phyloP scores from a whole-genome alignment of 2,113 vertebrate species.

The Indri indri region DNA sequence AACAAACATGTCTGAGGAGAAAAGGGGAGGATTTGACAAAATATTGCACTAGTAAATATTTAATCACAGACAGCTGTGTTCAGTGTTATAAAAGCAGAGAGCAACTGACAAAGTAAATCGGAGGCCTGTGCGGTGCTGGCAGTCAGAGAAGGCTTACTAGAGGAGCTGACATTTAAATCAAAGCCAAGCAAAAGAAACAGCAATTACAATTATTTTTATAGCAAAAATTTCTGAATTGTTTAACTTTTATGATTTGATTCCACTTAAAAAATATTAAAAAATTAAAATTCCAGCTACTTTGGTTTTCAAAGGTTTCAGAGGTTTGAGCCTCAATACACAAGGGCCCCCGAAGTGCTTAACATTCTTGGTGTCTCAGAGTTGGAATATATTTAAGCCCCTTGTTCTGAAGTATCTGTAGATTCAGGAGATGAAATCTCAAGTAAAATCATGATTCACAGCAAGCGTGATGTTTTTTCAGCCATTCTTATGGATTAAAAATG shows the following conservation, averaged over 20 bases:
- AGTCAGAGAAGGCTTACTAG: not conserved
- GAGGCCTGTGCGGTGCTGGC: rapidly evolving
- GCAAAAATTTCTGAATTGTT: not conserved
- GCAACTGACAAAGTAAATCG: not conserved
- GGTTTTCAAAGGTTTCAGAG: not conserved
- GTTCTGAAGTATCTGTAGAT: conserved; percentile 58
- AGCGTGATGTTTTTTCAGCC: conserved; percentile 12
- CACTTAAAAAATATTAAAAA: not conserved
- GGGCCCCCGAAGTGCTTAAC: not conserved
- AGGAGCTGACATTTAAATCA: not conserved
- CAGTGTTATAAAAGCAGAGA: not conserved
- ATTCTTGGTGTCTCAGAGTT: not conserved
- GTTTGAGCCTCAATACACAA: not conserved
- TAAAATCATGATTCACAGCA: not conserved
- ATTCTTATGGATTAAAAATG: conserved; percentile 55
- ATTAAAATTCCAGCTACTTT: not conserved
- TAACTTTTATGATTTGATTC: not conserved
- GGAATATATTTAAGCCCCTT: not conserved
- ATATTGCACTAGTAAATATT: not conserved
- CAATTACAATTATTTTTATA: not conserved
- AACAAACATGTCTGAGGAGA: not conserved
- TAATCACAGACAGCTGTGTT: not conserved
- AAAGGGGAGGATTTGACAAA: not conserved
- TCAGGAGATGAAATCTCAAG: conserved; percentile 35
- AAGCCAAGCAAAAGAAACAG: not conserved